phyloP scores from a whole-genome alignment of 2,797 vertebrate species.

The Mycteria americana region DNA sequence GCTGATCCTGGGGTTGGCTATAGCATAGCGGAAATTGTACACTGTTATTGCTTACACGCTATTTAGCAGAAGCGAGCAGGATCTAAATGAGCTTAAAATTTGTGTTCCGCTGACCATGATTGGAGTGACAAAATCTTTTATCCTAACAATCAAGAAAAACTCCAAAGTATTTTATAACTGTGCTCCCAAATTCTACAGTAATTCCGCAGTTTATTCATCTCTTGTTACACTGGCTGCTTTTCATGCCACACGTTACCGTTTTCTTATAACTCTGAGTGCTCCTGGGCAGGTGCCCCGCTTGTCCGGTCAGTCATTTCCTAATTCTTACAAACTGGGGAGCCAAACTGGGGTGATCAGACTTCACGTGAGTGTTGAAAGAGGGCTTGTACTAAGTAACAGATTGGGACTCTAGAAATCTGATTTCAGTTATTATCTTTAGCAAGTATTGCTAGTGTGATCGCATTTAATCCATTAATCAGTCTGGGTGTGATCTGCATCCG shows the following conservation, averaged over 20 bases:
- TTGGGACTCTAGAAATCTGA: neutral
- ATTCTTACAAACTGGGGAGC: neutral
- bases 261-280: neutral
- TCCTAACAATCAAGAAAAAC: neutral
- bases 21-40: neutral
- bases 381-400: neutral
- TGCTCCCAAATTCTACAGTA: neutral
- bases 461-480: neutral
- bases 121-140: neutral
- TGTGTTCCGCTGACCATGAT: neutral
- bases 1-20: neutral
- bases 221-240: neutral
- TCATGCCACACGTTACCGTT: fast-evolving
- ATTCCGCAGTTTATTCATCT: neutral
- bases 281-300: neutral
- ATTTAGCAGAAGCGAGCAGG: neutral
- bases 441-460: neutral
- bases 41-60: neutral
- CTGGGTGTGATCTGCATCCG: neutral
- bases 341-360: neutral
- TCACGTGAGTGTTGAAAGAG: neutral
- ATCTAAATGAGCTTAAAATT: neutral
- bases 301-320: neutral
- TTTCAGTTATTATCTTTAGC: neutral
- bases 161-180: neutral